Evolutionary conservation across 2,113 vertebrate species (phyloP).

Genomic region (Pantherophis guttatus): DNA sequence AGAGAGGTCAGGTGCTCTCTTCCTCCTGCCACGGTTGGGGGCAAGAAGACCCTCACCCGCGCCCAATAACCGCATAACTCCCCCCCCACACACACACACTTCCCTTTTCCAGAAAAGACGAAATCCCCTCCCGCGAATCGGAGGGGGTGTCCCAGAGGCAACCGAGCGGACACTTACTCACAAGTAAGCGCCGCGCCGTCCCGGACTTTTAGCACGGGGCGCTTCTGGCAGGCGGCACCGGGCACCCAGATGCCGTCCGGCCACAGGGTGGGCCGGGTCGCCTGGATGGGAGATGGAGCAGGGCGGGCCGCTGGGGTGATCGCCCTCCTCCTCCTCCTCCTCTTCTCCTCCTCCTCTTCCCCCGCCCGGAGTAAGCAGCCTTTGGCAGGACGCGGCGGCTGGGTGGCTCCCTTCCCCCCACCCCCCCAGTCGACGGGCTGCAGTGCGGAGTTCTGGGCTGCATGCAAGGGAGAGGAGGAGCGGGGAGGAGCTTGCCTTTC

Average conservation of each 20-base stretch:
- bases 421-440: background rate
- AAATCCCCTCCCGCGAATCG: background rate
- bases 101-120: background rate
- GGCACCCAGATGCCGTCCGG: background rate
- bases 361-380: background rate
- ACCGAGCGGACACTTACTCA: background rate
- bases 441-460: slow-evolving; percentile 27
- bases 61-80: background rate
- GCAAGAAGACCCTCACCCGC: background rate
- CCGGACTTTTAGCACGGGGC: background rate
- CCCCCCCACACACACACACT: too few species aligned
- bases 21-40: background rate
- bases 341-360: too few species aligned
- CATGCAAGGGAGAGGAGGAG: background rate
- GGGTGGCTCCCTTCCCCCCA: background rate
- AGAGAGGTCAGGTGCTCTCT: background rate
- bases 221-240: background rate
- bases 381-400: background rate
- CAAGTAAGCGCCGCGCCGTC: background rate
- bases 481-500: background rate
- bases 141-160: background rate
- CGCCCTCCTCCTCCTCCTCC: background rate
- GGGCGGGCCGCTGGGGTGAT: background rate
- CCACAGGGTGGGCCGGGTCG: background rate
- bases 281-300: background rate